Conservation (phyloP, 2,797 vertebrate species). For the Psittacula derbiana region DNA sequence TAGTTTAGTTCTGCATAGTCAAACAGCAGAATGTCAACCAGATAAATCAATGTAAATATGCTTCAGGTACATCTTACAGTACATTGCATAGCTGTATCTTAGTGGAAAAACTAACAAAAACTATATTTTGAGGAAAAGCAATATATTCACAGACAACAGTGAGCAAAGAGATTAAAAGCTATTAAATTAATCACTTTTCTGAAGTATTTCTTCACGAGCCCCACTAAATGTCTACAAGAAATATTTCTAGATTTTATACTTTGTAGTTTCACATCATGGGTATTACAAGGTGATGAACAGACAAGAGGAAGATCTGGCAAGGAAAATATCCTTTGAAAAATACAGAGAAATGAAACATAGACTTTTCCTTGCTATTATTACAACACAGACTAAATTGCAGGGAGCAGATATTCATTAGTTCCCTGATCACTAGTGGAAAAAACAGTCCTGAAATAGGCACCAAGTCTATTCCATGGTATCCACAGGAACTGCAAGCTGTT, state of each 20-base stretch:
- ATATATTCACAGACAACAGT: background rate
- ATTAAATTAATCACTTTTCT: background rate
- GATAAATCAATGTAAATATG: background rate
- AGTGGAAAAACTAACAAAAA: background rate
- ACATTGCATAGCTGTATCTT: background rate
- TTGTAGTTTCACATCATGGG: background rate
- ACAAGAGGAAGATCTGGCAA: background rate
- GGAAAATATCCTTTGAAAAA: background rate
- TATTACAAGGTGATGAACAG: background rate
- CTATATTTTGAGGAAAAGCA: background rate
- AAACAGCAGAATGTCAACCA: background rate
- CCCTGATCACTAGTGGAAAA: background rate
- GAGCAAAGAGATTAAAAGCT: background rate
- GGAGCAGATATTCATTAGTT: background rate
- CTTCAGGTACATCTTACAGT: background rate
- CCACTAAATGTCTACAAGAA: background rate
- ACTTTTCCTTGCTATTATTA: background rate
- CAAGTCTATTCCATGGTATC: background rate
- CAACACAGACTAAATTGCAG: background rate
- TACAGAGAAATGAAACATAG: background rate
- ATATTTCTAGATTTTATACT: conserved; percentile 1
- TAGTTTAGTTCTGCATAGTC: background rate
- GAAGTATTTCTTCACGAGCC: background rate
- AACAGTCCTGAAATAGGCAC: background rate
- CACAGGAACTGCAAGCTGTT: background rate